These are phyloP conservation scores for Scyliorhinus canicula DNA, from an alignment of 2,797 vertebrate genomes.

Conservation along the genomic window DNA sequence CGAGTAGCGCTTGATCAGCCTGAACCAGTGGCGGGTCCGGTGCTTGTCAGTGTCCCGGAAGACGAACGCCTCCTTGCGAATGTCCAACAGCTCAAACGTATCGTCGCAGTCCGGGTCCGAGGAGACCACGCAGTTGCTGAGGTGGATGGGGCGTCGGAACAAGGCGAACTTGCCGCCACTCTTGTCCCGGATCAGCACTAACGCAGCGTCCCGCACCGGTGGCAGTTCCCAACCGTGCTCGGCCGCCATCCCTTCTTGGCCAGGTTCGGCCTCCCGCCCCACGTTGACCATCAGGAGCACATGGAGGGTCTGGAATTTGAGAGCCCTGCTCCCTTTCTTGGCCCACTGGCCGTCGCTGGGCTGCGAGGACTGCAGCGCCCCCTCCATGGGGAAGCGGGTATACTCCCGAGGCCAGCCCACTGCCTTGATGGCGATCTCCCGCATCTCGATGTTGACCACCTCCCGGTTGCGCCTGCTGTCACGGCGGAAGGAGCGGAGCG, in stretches of 20 bases:
- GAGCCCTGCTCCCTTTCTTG: constrained; percentile 77
- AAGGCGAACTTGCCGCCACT: constrained; percentile 81
- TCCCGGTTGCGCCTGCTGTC: constrained; percentile 85
- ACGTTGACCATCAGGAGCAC: constrained; percentile 79
- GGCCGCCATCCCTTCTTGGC: constrained; percentile 45
- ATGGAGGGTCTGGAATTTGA: constrained; percentile 87
- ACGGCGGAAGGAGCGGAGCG: constrained; percentile 79
- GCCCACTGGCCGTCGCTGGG: constrained; percentile 83
- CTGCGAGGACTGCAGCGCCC: constrained; percentile 76
- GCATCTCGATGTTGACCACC: constrained; percentile 82
- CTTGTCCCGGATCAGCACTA: constrained; percentile 86
- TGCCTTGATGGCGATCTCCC: constrained; percentile 78
- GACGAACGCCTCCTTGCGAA: constrained; percentile 78
- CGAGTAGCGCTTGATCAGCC: constrained; percentile 73
- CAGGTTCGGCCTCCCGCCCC: constrained; percentile 47
- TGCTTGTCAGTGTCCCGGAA: constrained; percentile 76
- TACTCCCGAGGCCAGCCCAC: constrained; percentile 79
- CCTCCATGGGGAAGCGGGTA: constrained; percentile 84
- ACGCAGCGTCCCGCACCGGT: constrained; percentile 70
- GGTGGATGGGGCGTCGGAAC: constrained; percentile 76
- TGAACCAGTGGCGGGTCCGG: constrained; percentile 85
- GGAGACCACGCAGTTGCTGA: constrained; percentile 82
- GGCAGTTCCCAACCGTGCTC: constrained; percentile 45
- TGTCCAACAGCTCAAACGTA: constrained; percentile 85
- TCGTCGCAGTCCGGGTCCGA: constrained; percentile 76